phyloP scores from a whole-genome alignment of 2,797 vertebrate genomes.

The Hippopotamyrus pictus region DNA sequence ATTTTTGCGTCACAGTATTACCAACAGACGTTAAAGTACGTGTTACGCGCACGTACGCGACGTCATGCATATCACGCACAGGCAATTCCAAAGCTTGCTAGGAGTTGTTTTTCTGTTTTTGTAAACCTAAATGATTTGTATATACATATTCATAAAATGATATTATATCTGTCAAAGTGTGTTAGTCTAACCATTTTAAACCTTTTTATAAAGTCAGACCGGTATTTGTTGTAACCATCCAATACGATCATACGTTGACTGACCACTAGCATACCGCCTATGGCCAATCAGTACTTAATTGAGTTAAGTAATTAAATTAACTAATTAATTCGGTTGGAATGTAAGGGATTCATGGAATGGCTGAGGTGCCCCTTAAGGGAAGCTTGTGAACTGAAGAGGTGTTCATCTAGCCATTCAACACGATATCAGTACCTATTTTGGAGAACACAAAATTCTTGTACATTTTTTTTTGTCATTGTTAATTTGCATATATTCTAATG shows the following conservation, averaged over 20 bases:
- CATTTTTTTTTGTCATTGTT: not conserved
- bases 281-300: not conserved
- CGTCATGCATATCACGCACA: not conserved
- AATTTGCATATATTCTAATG: not conserved
- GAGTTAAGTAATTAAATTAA: not conserved
- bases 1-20: constrained; percentile 30
- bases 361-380: not conserved
- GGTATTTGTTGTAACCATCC: not conserved
- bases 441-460: not conserved
- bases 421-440: not conserved
- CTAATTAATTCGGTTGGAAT: not conserved
- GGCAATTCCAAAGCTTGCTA: not conserved
- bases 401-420: not conserved
- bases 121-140: not conserved
- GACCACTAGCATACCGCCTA: not conserved
- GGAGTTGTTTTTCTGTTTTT: not conserved
- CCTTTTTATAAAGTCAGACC: not conserved
- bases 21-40: not conserved
- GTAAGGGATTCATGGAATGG: not conserved
- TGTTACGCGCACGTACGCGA: not conserved
- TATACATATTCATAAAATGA: not conserved
- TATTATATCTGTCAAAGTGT: not conserved
- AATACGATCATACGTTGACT: not conserved
- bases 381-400: not conserved
- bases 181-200: not conserved